Base-by-base conservation (phyloP, 2,888 invertebrate genomes). In the Agrotis ipsilon region DNA sequence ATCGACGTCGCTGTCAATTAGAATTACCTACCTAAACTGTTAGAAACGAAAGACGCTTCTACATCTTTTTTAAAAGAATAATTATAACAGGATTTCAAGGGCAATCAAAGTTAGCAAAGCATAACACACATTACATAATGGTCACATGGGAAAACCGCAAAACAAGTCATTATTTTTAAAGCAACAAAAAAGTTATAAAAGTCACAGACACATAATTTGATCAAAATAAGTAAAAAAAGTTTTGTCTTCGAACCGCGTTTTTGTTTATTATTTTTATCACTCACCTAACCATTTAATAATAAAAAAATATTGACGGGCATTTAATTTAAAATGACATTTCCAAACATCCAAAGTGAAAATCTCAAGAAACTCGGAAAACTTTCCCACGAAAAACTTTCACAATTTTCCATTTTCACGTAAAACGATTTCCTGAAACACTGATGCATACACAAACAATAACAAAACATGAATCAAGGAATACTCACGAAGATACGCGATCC, bases 401-500 rank as follows among this genome's bases (percentile, higher is more conserved):
- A 14, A 51, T 21, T 51, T 55, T n/a, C 21, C 9, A 18, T 27
- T 52, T 52, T 18, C 55, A 32, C 55, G 6, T n/a, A 32, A 0
- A 55, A 14, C 27, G 14, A 65, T 43, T 59, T 66, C 21, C 62
- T 51, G 16, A 21, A 61, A 32, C 46, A 21, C 21, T 49, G 39
- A 45, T 19, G 48, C 49, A 48, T 51, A 66, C 19, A 65, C 54
- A 78, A 70, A 67, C 70, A 75, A 67, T 52, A 78, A 78, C 78
- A 78, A 74, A 39, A 63, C 70, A 78, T 19, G n/a, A 61, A 75
- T 57, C 39, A 66, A 78, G 68, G 51, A 72, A 72, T 79, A 79
- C 79, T 79, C 72, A 79, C 79, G 27, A 57, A 62, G 49, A 16
- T 66, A 79, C 51, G 75, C 58, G 75, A 79, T 79, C 79, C 79